Evolutionary conservation across 2,797 vertebrate genomes (phyloP).

Genomic region (Gallinago stenura): DNA sequence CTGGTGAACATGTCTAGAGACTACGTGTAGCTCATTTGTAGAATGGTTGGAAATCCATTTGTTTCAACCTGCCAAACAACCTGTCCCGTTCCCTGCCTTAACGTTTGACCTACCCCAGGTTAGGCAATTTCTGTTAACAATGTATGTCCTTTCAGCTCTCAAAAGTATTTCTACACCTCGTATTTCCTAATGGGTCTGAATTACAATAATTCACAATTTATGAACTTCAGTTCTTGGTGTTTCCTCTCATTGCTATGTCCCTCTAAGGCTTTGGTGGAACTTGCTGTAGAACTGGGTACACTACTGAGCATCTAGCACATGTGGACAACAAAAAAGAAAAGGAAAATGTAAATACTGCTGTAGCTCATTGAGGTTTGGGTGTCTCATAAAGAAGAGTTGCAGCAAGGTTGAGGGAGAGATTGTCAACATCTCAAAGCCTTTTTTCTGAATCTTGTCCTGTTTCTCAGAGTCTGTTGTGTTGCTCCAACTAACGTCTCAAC

Average conservation of each 20-base stretch:
- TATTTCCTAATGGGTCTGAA: neutral
- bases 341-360: neutral
- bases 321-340: neutral
- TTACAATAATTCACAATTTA: neutral
- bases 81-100: neutral
- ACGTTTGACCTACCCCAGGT: neutral
- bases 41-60: neutral
- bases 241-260: neutral
- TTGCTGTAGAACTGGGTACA: fast-evolving
- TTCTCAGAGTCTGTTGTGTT: neutral
- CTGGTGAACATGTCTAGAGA: neutral
- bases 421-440: neutral
- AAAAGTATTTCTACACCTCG: neutral
- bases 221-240: neutral
- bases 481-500: neutral
- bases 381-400: neutral
- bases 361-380: neutral
- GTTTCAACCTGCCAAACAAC: neutral
- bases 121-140: neutral
- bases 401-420: neutral
- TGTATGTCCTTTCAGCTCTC: neutral
- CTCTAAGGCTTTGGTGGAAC: neutral
- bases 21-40: neutral
- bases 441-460: neutral
- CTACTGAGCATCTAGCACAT: fast-evolving